Evolutionary conservation across 2,113 vertebrate genomes (phyloP), one percentile per base, ranked within the genome.

Genomic region (Nycticebus coucang): DNA sequence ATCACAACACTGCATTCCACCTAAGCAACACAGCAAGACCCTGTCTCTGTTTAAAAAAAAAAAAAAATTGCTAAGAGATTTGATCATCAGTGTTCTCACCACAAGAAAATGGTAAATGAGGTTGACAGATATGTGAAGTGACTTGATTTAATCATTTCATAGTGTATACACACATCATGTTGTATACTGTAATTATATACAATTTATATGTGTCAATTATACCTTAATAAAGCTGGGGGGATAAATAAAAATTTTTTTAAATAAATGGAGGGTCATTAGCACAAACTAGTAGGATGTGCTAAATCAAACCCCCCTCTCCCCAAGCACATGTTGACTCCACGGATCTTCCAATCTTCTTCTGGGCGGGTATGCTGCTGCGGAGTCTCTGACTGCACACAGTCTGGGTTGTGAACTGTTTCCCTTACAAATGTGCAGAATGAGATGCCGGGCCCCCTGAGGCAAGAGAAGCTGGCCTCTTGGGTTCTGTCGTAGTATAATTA

Each of bases 401-500:
- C 75, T 82, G 62, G 69, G 74, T 86, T 10, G 11, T 83, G 30
- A 45, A 77, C 30, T 19, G 37, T 82, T 96, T 92, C 68, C 50
- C 14, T 35, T 53, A 62, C 41, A 82, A 97, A 75, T 0, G 72
- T n/a, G 95, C 89, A 45, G n/a, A 45, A 81, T 0, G 4, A 15
- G 75, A 88, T 92, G 24, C 33, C 41, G 4, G 55, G 37, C 41
- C 75, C 87, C 66, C 30, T 4, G 26, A 94, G 91, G 88, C 26
- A 19, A 71, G 18, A 92, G 35, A 60, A 68, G 35, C 41, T 0
- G 21, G 26, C 81, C 72, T 87, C 83, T 24, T 7, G 15, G 69
- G 45, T 89, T 84, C 91, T 72, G 50, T 57, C 2, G 0, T n/a
- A 89, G 37, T 72, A 96, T 87, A 96, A 97, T 95, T 84, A 96